Percentiles rank a stretch among this genome's conserved stretches.
These are phyloP conservation scores for Oegoconia quadripuncta DNA, from an alignment of 2,888 invertebrate species.

Conservation along the genomic window DNA sequence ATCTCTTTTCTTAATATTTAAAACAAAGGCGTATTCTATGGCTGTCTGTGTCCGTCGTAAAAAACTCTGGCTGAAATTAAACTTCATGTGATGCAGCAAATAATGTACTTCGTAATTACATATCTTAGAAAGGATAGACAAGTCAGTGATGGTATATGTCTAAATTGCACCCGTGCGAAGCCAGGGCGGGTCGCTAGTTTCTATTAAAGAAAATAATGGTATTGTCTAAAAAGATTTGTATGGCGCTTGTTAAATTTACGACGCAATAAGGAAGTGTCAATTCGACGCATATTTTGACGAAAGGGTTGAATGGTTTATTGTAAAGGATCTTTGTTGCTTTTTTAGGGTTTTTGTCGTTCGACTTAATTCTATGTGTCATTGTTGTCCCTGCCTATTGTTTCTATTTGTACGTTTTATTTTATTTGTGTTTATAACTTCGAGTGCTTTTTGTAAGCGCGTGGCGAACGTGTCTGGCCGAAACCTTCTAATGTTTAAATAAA, in stretches of 20 bases:
- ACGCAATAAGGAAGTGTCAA: slow-evolving; percentile 74
- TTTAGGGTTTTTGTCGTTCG: slow-evolving; percentile 48
- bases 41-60: no score
- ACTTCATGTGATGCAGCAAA: no score
- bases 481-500: not conserved
- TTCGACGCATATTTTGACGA: slow-evolving; percentile 68
- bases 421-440: slow-evolving; percentile 65
- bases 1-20: no score
- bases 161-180: no score
- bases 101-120: no score
- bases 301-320: slow-evolving; percentile 74
- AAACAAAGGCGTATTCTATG: no score
- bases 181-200: no score
- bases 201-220: slow-evolving; percentile 9
- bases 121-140: no score
- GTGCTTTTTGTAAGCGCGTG: slow-evolving; percentile 43
- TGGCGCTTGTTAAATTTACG: slow-evolving; percentile 65
- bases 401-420: slow-evolving; percentile 48
- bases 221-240: slow-evolving; percentile 29
- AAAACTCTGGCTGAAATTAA: no score
- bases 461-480: slow-evolving; percentile 26
- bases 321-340: slow-evolving; percentile 54
- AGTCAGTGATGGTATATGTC: no score
- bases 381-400: slow-evolving; percentile 59
- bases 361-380: slow-evolving; percentile 56